phyloP scores from a whole-genome alignment of 2,797 vertebrate species.

The Furcifer pardalis region DNA sequence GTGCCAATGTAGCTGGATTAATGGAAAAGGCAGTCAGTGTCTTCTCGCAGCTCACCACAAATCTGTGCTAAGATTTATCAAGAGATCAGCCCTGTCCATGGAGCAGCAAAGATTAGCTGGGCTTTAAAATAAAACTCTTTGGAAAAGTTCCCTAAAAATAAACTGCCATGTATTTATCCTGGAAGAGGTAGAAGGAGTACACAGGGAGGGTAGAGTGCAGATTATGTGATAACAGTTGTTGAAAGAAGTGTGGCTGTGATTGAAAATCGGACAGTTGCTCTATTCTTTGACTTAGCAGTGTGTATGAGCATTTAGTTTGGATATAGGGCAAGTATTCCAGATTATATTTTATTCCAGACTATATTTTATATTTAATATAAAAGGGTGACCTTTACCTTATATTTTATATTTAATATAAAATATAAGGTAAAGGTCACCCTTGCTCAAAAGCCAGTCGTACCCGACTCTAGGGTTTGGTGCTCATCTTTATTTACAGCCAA shows the following conservation, averaged over 20 bases:
- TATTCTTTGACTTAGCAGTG: neutral
- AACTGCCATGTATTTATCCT: slow-evolving; percentile 50
- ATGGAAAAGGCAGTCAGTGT: slow-evolving; percentile 62
- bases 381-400: too few relatives aligned
- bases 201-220: slow-evolving; percentile 51
- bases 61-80: slow-evolving; percentile 74
- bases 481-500: too few relatives aligned
- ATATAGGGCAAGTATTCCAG: neutral
- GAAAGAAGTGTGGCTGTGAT: neutral
- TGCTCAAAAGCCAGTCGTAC: too few relatives aligned
- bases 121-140: slow-evolving; percentile 76
- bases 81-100: slow-evolving; percentile 71
- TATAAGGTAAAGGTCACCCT: too few relatives aligned
- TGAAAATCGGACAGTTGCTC: neutral
- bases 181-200: slow-evolving; percentile 57
- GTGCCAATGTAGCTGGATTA: slow-evolving; percentile 59
- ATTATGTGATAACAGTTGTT: slow-evolving; percentile 11
- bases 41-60: slow-evolving; percentile 68
- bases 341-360: slow-evolving; percentile 1
- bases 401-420: too few relatives aligned
- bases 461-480: too few relatives aligned
- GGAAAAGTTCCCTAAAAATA: slow-evolving; percentile 72
- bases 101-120: slow-evolving; percentile 72
- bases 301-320: neutral
- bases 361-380: too few relatives aligned